Conservation (phyloP, 1,140 invertebrate genomes). For the Scaptodrosophila lebanonensis region DNA sequence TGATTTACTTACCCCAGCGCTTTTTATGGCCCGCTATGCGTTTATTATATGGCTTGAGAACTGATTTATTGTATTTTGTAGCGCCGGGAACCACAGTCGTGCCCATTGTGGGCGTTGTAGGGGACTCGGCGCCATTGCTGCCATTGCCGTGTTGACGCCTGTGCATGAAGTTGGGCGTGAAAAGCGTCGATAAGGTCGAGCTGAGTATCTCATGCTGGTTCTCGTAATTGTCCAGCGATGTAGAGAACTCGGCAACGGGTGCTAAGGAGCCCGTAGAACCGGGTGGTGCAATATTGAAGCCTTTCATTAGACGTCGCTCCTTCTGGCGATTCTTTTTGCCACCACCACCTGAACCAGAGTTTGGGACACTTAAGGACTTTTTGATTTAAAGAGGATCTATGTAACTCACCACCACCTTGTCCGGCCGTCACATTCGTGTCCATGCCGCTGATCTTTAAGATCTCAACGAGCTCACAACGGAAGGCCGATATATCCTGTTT, state of each 20-base stretch:
- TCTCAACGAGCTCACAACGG: constrained; percentile 96
- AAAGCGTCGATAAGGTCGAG: constrained; percentile 66
- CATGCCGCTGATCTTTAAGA: constrained; percentile 95
- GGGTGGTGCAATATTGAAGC: constrained; percentile 91
- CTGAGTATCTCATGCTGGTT: constrained; percentile 69
- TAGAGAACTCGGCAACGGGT: constrained; percentile 86
- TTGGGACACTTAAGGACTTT: not conserved
- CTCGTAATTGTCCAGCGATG: constrained; percentile 82
- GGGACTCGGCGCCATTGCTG: constrained; percentile 41
- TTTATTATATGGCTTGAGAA: constrained; percentile 79
- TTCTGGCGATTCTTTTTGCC: constrained; percentile 96
- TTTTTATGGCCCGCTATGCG: constrained; percentile 83
- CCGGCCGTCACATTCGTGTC: constrained; percentile 90
- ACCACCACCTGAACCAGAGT: constrained; percentile 82
- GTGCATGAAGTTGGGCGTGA: constrained; percentile 77
- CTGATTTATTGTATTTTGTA: constrained; percentile 74
- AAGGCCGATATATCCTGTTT: constrained; percentile 98
- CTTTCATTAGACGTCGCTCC: constrained; percentile 94
- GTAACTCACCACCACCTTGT: constrained; percentile 62
- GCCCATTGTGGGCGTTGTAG: constrained; percentile 40
- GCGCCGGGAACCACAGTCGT: constrained; percentile 11
- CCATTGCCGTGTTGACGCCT: constrained; percentile 48
- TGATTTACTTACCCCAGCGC: constrained; percentile 80
- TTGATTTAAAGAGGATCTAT: constrained; percentile 1
- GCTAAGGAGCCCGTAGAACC: constrained; percentile 81